Evolutionary conservation across 2,797 vertebrate species (phyloP).

Genomic region (Bradypus variegatus): DNA sequence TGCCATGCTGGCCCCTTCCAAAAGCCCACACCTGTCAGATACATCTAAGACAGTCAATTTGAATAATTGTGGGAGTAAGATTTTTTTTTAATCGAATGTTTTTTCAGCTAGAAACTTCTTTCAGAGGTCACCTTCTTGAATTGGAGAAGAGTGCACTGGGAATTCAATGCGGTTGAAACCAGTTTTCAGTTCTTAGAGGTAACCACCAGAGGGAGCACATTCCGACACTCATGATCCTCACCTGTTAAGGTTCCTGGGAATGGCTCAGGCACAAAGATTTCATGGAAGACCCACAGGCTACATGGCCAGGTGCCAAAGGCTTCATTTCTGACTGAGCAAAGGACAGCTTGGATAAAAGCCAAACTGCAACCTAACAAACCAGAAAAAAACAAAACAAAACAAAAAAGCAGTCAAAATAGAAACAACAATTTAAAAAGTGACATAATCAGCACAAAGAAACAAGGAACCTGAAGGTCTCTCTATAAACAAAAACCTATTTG

Average conservation of each 20-base stretch:
- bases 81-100: background rate
- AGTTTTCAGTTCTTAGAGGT: background rate
- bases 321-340: constrained; percentile 13
- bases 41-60: background rate
- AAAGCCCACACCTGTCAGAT: background rate
- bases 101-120: constrained; percentile 17
- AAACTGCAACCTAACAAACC: background rate
- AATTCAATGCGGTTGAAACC: background rate
- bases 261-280: background rate
- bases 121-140: background rate
- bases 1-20: background rate
- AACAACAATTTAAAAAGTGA: background rate
- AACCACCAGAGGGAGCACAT: constrained; percentile 39
- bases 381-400: background rate
- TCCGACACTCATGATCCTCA: too few relatives aligned
- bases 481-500: background rate
- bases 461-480: background rate
- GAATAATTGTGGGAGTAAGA: background rate
- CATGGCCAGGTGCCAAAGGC: background rate
- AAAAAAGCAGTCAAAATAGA: background rate
- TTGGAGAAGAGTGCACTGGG: background rate
- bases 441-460: background rate
- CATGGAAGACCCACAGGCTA: background rate
- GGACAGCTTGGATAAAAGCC: too few relatives aligned
- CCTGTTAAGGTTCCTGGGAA: background rate